These are phyloP conservation scores for Chiloscyllium plagiosum DNA, from an alignment of 2,113 vertebrate genomes.

Conservation along the genomic window DNA sequence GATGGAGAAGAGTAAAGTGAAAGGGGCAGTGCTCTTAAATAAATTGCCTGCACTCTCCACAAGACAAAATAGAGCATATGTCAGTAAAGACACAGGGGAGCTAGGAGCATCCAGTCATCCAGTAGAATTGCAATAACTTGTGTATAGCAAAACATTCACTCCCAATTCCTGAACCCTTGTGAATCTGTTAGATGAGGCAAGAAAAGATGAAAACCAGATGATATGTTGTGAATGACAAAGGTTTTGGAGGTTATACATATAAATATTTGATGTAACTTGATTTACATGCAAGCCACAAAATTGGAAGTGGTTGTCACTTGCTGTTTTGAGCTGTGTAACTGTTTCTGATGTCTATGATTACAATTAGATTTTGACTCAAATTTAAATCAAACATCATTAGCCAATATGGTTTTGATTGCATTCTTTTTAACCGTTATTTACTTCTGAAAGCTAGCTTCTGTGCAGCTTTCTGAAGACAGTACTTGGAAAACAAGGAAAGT, in stretches of 20 bases:
- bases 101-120: neutral
- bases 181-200: neutral
- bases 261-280: neutral
- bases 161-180: neutral
- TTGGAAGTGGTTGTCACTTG: neutral
- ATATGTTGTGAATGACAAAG: conserved; percentile 3
- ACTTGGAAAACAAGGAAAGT: neutral
- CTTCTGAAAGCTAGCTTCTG: neutral
- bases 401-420: neutral
- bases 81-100: neutral
- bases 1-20: too few species aligned
- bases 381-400: neutral
- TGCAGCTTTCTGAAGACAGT: neutral
- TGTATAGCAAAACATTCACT: neutral
- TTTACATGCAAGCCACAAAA: neutral
- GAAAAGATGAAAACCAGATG: neutral
- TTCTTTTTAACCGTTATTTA: neutral
- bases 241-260: neutral
- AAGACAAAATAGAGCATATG: neutral
- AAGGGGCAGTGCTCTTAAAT: too few species aligned
- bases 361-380: conserved; percentile 3
- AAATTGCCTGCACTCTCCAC: too few species aligned
- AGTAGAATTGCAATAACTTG: neutral
- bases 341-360: neutral
- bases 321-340: neutral